A percentile compares a stretch with the other conserved stretches of the same genome.
Evolutionary conservation across 2,888 invertebrate genomes (phyloP).

Genomic region (Melanotus villosus): DNA sequence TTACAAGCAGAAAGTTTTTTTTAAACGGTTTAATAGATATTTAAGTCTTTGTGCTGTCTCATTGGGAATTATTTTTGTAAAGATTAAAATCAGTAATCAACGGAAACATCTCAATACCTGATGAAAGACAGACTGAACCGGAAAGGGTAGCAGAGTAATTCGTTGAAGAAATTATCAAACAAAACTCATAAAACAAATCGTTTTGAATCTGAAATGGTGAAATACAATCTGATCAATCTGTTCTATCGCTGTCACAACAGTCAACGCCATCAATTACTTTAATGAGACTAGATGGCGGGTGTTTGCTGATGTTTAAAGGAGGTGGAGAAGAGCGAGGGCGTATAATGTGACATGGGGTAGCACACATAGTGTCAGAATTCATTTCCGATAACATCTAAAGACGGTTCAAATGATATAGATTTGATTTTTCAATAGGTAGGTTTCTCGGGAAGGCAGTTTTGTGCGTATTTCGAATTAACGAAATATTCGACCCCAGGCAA

Average conservation of each 20-base stretch:
- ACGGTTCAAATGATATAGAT: constrained; percentile 61
- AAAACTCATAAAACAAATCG: constrained; percentile 58
- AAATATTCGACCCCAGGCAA: background rate
- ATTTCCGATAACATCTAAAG: constrained; percentile 66
- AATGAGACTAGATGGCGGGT: constrained; percentile 65
- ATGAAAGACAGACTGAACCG: constrained; percentile 35
- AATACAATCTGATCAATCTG: constrained; percentile 68
- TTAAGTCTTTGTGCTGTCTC: background rate
- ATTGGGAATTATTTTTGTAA: background rate
- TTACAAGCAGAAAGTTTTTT: no score
- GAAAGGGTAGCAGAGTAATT: constrained; percentile 43
- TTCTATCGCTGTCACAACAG: constrained; percentile 66
- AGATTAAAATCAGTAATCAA: constrained; percentile 38
- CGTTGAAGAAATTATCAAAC: constrained; percentile 42
- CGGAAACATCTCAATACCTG: constrained; percentile 34
- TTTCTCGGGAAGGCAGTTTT: constrained; percentile 48
- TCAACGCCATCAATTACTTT: constrained; percentile 66
- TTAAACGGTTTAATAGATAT: no score
- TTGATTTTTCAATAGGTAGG: constrained; percentile 63
- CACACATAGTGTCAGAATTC: constrained; percentile 63
- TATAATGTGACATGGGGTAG: constrained; percentile 50
- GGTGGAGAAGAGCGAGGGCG: constrained; percentile 49
- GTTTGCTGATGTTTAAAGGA: constrained; percentile 48
- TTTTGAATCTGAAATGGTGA: constrained; percentile 59
- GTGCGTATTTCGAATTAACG: constrained; percentile 39